Percentiles rank a stretch among this genome's conserved stretches.
These are phyloP conservation scores for Orthonychiurus folsomi DNA, from an alignment of 2,888 invertebrate genomes.

Conservation along the genomic window DNA sequence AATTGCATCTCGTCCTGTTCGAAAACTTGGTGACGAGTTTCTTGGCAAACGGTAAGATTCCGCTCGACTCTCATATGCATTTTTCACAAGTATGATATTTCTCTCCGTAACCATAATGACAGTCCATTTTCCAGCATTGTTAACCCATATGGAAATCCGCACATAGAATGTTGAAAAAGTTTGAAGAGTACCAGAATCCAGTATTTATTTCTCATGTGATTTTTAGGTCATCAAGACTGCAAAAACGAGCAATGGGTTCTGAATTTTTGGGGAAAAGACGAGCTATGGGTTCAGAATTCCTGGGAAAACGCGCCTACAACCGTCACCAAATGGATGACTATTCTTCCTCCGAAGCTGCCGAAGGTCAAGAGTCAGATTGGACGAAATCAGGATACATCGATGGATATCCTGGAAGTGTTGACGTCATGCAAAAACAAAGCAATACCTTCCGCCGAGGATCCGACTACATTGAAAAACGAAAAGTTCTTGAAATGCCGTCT, in stretches of 20 bases:
- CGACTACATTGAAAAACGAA: neutral
- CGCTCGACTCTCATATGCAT: too few relatives aligned
- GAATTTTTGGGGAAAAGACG: slow-evolving; percentile 33
- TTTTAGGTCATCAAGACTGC: too few relatives aligned
- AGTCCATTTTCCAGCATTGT: too few relatives aligned
- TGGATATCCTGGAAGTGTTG: neutral
- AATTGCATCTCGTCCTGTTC: neutral
- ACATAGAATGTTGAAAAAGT: too few relatives aligned
- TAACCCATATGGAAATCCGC: too few relatives aligned
- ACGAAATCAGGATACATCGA: neutral
- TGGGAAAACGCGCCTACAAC: slow-evolving; percentile 21
- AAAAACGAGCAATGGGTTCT: slow-evolving; percentile 24
- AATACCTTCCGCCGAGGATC: neutral
- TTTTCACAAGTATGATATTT: too few relatives aligned
- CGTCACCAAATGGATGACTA: neutral
- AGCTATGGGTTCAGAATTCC: slow-evolving; percentile 31
- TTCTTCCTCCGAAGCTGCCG: neutral
- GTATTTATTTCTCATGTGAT: too few relatives aligned
- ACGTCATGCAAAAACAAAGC: neutral
- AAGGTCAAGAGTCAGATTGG: neutral
- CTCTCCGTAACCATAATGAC: too few relatives aligned
- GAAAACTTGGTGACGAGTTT: slow-evolving; percentile 38
- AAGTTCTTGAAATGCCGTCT: neutral
- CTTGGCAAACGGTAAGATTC: slow-evolving; percentile 38
- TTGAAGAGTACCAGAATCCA: too few relatives aligned